Conservation (phyloP, 2,888 invertebrate genomes). For the Protonemura montana region DNA sequence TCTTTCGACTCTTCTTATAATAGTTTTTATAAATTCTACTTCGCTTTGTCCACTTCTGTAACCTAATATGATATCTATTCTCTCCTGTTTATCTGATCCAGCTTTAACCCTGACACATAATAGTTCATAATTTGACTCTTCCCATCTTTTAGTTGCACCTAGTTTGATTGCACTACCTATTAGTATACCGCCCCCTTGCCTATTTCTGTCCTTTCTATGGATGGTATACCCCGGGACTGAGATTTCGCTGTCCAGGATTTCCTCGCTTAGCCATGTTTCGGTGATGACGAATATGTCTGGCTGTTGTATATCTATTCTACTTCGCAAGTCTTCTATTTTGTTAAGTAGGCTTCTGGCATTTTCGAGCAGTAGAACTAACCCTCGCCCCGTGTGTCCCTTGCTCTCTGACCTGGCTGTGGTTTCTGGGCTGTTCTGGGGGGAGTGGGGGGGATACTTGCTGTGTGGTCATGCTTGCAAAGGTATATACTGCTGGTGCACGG, state of each 20-base stretch:
- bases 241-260: not conserved
- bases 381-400: too few species aligned
- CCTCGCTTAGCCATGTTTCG: not conserved
- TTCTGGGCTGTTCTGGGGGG: too few species aligned
- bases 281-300: not conserved
- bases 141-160: not conserved
- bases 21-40: too few species aligned
- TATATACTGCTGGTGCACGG: too few species aligned
- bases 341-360: not conserved
- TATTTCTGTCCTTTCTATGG: not conserved
- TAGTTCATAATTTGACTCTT: not conserved
- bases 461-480: too few species aligned
- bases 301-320: not conserved
- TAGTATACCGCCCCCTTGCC: not conserved
- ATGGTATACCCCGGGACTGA: not conserved
- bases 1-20: too few species aligned
- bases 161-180: not conserved
- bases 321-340: not conserved
- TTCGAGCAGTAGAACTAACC: not conserved
- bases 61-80: not conserved
- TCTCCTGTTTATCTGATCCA: not conserved
- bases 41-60: constrained; percentile 19
- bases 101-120: not conserved
- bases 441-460: too few species aligned
- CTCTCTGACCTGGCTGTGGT: too few species aligned